Base-by-base conservation (phyloP, 1,140 invertebrate genomes). In the Agraylea sexmaculata region DNA sequence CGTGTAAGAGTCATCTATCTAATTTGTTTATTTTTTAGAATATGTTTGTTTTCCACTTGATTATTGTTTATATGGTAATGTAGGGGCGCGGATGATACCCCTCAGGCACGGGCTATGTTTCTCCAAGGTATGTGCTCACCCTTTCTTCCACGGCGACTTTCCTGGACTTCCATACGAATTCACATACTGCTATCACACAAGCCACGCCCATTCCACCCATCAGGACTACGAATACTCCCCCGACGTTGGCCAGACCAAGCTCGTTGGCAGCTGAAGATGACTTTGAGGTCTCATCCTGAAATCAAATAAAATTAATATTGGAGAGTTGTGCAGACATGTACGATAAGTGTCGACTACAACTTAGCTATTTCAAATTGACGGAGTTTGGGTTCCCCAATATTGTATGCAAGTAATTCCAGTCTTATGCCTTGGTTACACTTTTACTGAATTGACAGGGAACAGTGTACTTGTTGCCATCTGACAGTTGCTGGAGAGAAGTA, bases 181-280 rank as follows among this genome's bases (percentile, higher is more conserved):
- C 90, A 57, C 86, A 84, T 13, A 90, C 82, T 6, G 85, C 84
- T 45, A 89, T 83, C 40, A 89, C 80, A 54, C 84, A 87, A 3
- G 86, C 86, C 15, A 88, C 78, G 6, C 81, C 83, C 80, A 89
- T 87, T 7, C 87, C 87, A 21, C 82, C 86, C 71, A 92, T 83
- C 13, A 97, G 71, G 0, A 95, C 89, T 1, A 95, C 87, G 60
- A 95, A 97, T 1, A 96, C 91, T 2, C 92, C 91, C 32, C 90
- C 89, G 23, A 95, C 88, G 58, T 93, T 94, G 8, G 86, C 86
- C 46, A 96, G 65, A 7, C 87, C 86, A 40, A 87, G 64, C 64
- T 87, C 84, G 60, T 86, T 87, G 15, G 84, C 84, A 2, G 83
- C 78, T 45, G 81, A 85, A 45, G 78, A 83, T 13, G 78, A 81